These are phyloP conservation scores for Carposina sasakii DNA, from an alignment of 1,140 invertebrate genomes.

Conservation along the genomic window DNA sequence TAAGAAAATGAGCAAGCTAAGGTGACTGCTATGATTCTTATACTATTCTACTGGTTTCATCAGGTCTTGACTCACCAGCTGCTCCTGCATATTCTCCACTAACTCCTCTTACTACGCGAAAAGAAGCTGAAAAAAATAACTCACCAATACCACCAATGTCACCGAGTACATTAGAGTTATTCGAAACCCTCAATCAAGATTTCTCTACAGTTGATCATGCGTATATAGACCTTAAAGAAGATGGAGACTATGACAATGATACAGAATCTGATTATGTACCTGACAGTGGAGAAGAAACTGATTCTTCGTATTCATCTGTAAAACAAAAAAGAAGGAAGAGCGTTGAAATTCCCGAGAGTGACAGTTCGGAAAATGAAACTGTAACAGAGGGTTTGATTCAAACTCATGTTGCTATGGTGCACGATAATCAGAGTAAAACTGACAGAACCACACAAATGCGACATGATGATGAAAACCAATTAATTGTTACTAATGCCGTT, in stretches of 20 bases:
- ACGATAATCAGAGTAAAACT: conserved; percentile 11
- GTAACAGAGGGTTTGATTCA: conserved; percentile 9
- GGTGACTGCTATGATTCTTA: too few species aligned
- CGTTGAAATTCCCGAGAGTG: conserved; percentile 10
- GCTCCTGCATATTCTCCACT: too few species aligned
- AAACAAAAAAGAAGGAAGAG: conserved; percentile 13
- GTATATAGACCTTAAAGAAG: conserved; percentile 16
- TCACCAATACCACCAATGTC: too few species aligned
- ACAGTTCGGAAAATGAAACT: conserved; percentile 16
- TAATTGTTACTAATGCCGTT: conserved; percentile 10
- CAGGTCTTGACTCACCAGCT: too few species aligned
- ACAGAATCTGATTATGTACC: conserved; percentile 16
- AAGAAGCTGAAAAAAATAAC: too few species aligned
- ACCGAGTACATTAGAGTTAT: too few species aligned
- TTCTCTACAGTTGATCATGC: too few species aligned
- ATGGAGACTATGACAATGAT: conserved; percentile 13
- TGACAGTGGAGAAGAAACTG: conserved; percentile 14
- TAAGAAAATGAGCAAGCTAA: too few species aligned
- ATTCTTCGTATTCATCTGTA: conserved; percentile 12
- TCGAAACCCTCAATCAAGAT: too few species aligned
- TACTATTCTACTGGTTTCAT: too few species aligned
- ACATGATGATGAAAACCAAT: conserved; percentile 7
- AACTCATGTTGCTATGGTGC: conserved; percentile 12
- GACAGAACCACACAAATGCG: conserved; percentile 3
- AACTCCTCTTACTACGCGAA: too few species aligned